A percentile compares a stretch with the other conserved stretches of the same genome.
These are phyloP conservation scores for human (Homo sapiens) DNA, from an alignment of 2,113 vertebrate species.

Conservation along the genomic window GRCh38 chr16:81122001-81122500, in stretches of 20 bases:
- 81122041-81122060: background rate
- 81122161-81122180: too few species aligned
- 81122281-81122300: rapidly evolving
- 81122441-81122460: background rate
- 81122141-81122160: too few species aligned
- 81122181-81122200: too few species aligned
- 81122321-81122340: background rate
- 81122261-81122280: too few species aligned
- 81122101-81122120: too few species aligned
- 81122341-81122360: background rate
- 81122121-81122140: too few species aligned
- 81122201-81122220: too few species aligned
- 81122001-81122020: background rate
- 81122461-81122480: background rate
- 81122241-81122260: too few species aligned
- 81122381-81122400: background rate
- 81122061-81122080: too few species aligned
- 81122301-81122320: too few species aligned
- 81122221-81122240: too few species aligned
- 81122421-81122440: background rate
- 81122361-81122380: background rate
- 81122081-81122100: too few species aligned
- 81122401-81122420: background rate
- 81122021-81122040: background rate
- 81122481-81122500: background rate